Percentiles rank a stretch among this genome's conserved stretches.
phyloP scores from a whole-genome alignment of 2,797 vertebrate genomes.

The Megaceryle alcyon region DNA sequence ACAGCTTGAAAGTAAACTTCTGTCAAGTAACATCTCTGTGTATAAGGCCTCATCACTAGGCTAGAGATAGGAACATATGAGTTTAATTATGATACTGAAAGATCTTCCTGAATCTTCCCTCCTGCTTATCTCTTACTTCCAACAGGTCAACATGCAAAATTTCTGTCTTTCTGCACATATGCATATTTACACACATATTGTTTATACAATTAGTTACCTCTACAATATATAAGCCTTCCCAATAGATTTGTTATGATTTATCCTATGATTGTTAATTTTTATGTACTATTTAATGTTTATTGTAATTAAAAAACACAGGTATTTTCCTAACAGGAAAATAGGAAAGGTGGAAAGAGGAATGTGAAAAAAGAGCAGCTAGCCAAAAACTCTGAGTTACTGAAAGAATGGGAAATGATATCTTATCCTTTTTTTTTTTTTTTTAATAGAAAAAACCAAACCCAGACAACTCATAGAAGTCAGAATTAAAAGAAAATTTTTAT shows the following conservation, averaged over 20 bases:
- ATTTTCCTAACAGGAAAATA: background rate
- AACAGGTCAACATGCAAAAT: background rate
- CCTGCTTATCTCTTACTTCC: background rate
- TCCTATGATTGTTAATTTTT: background rate
- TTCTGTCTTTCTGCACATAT: background rate
- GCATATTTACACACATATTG: background rate
- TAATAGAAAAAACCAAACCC: background rate
- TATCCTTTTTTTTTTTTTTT: background rate
- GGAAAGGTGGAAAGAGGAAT: background rate
- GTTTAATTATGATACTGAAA: background rate
- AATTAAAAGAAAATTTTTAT: constrained; percentile 38
- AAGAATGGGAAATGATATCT: background rate
- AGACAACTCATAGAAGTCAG: background rate
- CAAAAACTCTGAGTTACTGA: background rate
- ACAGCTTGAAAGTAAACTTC: background rate
- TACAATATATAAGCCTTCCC: background rate
- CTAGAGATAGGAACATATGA: background rate
- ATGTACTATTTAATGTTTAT: background rate
- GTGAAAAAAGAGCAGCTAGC: background rate
- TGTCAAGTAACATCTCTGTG: background rate
- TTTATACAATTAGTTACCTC: background rate
- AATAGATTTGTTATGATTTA: background rate
- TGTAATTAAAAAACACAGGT: background rate
- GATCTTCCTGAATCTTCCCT: background rate
- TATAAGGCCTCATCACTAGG: background rate